Base-by-base conservation (phyloP, 2,888 invertebrate species). In the Drosophila sordidula region DNA sequence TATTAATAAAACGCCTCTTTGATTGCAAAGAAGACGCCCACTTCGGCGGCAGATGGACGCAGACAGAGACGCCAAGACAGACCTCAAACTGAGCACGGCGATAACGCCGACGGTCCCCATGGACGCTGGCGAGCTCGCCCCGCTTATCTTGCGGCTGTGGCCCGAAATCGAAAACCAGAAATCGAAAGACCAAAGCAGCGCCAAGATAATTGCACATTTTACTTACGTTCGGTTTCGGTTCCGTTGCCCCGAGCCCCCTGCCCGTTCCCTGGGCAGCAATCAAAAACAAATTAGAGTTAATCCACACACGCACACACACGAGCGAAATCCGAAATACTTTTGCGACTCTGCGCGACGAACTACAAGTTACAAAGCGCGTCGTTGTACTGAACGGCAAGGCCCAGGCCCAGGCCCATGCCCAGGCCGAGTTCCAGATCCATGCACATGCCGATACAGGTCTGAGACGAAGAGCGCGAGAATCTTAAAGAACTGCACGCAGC, bases 231-330 rank as follows among this genome's bases (percentile, higher is more conserved):
- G 39, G 42, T 44, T 57, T 45, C n/a, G 39, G 26, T 36, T 9
- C 16, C 16, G 11, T 42, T 45, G 14, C 39, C 16, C 39, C 26
- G 29, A 6, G 36, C 14, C 39, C 46, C 26, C 16, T 44, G 46
- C 58, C 14, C 55, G 70, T 50, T 62, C 74, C 80, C 70, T 47
- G 49, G 69, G 64, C 71, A 70, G 51, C 78, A 84, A 84, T 83
- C 80, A 80, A 83, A 88, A 80, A 76, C 74, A 76, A 84, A 89
- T 89, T 87, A 89, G 83, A 42, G 78, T 68, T 83, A 86, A 83
- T 88, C 87, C 83, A 54, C 32, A 54, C 25, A 44, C 54, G 75
- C 45, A 54, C 50, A 61, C 26, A 8, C 26, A 29, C 22, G 18
- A 42, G 42, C 25, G 22, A 47, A 47, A 65, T 57, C 64, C 51